phyloP scores from a whole-genome alignment of 2,888 invertebrate species.

The Entomobrya multifasciata region DNA sequence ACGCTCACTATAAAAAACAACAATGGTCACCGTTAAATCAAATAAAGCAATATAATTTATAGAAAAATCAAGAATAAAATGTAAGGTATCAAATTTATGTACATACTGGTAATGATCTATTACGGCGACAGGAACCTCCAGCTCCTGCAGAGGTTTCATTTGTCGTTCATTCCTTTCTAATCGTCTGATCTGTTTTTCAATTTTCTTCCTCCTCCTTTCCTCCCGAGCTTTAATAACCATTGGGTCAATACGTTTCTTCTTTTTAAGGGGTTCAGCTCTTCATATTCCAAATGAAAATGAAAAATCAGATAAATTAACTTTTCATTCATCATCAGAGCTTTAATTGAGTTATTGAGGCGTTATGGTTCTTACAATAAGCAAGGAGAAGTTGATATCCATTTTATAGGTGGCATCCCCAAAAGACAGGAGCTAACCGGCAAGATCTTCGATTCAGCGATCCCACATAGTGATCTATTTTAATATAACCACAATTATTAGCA shows the following conservation, averaged over 20 bases:
- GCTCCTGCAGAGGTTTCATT: conserved; percentile 94
- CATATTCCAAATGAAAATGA: too few relatives aligned
- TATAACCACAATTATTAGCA: background rate
- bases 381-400: conserved; percentile 55
- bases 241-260: conserved; percentile 93
- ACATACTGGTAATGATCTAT: conserved; percentile 86
- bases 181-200: conserved; percentile 93
- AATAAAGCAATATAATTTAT: too few relatives aligned
- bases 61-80: too few relatives aligned
- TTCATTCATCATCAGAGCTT: too few relatives aligned
- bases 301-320: background rate
- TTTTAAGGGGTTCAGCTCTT: conserved; percentile 95
- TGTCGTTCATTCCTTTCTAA: conserved; percentile 91
- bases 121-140: conserved; percentile 87
- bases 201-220: conserved; percentile 89
- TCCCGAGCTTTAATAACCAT: conserved; percentile 90
- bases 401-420: background rate
- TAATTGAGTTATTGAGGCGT: too few relatives aligned
- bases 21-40: too few relatives aligned
- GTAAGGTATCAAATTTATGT: conserved; percentile 61
- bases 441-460: background rate
- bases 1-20: conserved; percentile 82
- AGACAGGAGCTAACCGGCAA: background rate
- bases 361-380: conserved; percentile 63
- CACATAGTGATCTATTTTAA: background rate